A percentile compares a stretch with the other conserved stretches of the same genome.
These are phyloP conservation scores for Drosophila acutilabella DNA, from an alignment of 2,888 invertebrate species.

Conservation along the genomic window DNA sequence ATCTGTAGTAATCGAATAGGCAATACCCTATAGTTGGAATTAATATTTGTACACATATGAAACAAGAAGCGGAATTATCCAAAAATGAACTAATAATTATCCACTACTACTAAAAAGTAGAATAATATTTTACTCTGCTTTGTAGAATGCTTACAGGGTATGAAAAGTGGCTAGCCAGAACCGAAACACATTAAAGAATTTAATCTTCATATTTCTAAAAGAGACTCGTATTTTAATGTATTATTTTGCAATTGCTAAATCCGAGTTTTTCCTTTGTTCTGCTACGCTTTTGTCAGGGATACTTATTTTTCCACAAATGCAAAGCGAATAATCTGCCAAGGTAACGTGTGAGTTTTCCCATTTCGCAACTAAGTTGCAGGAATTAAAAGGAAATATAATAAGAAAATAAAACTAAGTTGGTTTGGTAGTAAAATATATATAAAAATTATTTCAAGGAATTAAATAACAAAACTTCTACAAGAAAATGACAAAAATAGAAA, in stretches of 20 bases:
- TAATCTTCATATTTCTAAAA: not conserved
- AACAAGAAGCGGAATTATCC: no score
- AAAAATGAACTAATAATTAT: no score
- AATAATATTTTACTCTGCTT: no score
- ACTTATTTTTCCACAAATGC: slow-evolving; percentile 15
- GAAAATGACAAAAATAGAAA: no score
- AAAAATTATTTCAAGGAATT: not conserved
- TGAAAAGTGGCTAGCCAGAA: not conserved
- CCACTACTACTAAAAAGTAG: not conserved
- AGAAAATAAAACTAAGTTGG: not conserved
- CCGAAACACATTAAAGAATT: not conserved
- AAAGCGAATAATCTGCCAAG: slow-evolving; percentile 37
- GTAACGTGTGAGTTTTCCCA: slow-evolving; percentile 11
- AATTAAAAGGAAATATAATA: slow-evolving; percentile 2
- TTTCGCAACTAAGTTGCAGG: not conserved
- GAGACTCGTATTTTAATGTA: slow-evolving; percentile 1
- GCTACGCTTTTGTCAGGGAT: slow-evolving; percentile 24
- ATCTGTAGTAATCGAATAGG: not conserved
- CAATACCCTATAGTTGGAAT: slow-evolving; percentile 7
- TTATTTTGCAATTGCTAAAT: slow-evolving; percentile 35
- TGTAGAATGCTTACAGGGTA: not conserved
- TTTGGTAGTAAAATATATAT: not conserved
- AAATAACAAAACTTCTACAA: no score
- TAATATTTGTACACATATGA: no score
- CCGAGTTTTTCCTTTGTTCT: slow-evolving; percentile 25